Evolutionary conservation across 2,888 invertebrate genomes (phyloP).

Genomic region (Phragmatobia fuliginosa): DNA sequence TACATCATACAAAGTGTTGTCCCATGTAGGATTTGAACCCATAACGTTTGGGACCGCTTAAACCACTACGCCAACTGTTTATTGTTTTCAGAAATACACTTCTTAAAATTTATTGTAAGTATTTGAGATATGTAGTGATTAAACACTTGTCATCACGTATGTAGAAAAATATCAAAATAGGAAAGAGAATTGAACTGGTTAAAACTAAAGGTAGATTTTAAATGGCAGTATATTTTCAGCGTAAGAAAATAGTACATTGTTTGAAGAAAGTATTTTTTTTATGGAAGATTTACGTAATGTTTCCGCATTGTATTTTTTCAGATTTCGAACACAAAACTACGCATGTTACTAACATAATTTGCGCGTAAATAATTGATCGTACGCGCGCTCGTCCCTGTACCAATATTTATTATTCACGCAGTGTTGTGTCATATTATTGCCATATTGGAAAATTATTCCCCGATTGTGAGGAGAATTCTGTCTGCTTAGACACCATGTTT

Average conservation of each 20-base stretch:
- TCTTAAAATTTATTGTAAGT: no score
- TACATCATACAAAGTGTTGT: no score
- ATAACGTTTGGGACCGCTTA: no score
- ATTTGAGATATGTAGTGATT: no score
- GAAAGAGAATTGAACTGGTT: neutral
- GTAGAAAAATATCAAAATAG: neutral
- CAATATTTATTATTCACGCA: constrained; percentile 82
- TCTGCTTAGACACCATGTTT: constrained; percentile 49
- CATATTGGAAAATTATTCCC: constrained; percentile 82
- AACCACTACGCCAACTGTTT: no score
- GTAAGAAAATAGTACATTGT: neutral
- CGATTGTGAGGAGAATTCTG: constrained; percentile 74
- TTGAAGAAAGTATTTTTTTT: neutral
- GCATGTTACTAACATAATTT: constrained; percentile 79
- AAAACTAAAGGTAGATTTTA: neutral
- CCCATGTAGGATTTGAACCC: no score
- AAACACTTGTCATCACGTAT: neutral
- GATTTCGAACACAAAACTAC: constrained; percentile 52
- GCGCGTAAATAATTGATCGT: constrained; percentile 82
- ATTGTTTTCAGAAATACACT: no score
- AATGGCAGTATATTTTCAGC: neutral
- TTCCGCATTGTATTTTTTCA: constrained; percentile 21
- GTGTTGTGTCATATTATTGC: constrained; percentile 84
- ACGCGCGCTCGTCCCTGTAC: constrained; percentile 71
- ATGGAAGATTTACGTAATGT: constrained; percentile 5